Percentiles rank a stretch among this genome's conserved stretches.
phyloP scores from a whole-genome alignment of 2,888 invertebrate genomes.

The Agapetus fuscipes region DNA sequence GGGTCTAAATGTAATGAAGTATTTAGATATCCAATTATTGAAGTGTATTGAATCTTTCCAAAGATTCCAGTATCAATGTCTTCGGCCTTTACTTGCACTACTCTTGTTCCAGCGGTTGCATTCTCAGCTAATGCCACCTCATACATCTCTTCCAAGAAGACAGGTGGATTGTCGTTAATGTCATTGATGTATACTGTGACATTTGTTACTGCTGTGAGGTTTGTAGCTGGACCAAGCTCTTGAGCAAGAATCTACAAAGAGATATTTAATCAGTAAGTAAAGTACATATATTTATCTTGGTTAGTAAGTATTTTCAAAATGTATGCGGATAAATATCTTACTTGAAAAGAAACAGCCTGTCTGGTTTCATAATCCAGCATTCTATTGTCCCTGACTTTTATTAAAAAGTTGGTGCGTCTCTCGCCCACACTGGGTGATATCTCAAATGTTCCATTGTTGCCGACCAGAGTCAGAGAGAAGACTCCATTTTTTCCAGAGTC shows the following conservation, averaged over 20 bases:
- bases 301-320: too few relatives aligned
- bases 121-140: constrained; percentile 71
- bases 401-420: constrained; percentile 65
- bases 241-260: constrained; percentile 62
- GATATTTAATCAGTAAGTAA: constrained; percentile 7
- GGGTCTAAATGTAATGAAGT: constrained; percentile 71
- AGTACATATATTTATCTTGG: constrained; percentile 2
- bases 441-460: constrained; percentile 83
- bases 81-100: constrained; percentile 67
- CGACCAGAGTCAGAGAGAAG: constrained; percentile 64
- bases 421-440: constrained; percentile 76
- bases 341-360: constrained; percentile 65
- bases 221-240: constrained; percentile 68
- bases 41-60: constrained; percentile 69
- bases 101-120: constrained; percentile 61
- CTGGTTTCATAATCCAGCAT: constrained; percentile 78
- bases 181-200: constrained; percentile 76
- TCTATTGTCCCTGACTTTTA: constrained; percentile 73
- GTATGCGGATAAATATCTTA: too few relatives aligned
- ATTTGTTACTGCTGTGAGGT: constrained; percentile 62
- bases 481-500: constrained; percentile 77
- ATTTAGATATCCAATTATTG: constrained; percentile 66
- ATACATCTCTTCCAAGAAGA: constrained; percentile 65
- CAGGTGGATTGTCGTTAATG: constrained; percentile 80
- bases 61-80: constrained; percentile 73